Base-by-base conservation (phyloP, 2,888 invertebrate genomes). In the Merodon equestris region DNA sequence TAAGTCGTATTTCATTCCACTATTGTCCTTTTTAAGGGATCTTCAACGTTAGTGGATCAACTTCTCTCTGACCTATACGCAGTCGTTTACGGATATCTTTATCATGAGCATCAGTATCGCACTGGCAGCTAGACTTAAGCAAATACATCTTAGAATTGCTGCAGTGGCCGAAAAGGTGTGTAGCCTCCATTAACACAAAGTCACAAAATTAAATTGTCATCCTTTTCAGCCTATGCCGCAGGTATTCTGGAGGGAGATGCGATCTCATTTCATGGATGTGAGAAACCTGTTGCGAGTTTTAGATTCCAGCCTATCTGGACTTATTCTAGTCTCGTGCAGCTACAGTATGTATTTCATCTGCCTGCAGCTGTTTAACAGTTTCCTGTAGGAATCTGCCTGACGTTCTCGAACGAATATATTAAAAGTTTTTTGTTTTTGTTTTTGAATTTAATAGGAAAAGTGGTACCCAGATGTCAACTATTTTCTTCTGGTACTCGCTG, bases 291-390 rank as follows among this genome's bases (percentile, higher is more conserved):
- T 93, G n/a, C 90, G 91, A 47, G 88, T 89, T 27, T 88, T 94
- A 0, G 93, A 94, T 83, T 85, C 87, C 0, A 89, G 91, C 34
- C 89, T 94, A n/a, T 92, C 93, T 9, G 89, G 91, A 5, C 87
- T 94, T 48, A 91, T 94, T 0, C 86, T 94, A 0, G 86, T 94
- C 10, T 93, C 93, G 0, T 94, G 93, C 83, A 88, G 91, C 47
- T 94, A 92, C 81, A 94, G 94, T 85, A 90, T 94, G 81, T 94
- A 93, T 85, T 94, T 94, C 83, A 94, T 94, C 77, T 94, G 94
- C 82, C 90, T 93, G 81, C 94, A 94, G 83, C 89, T 94, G 0
- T 93, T 93, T 82, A 91, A 93, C 83, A 87, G 87, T 70, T 88
- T 88, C 64, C 84, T 85, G 88, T 89, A 66, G 82, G 85, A 82